phyloP scores from a whole-genome alignment of 2,797 vertebrate genomes.

The Phataginus tricuspis region DNA sequence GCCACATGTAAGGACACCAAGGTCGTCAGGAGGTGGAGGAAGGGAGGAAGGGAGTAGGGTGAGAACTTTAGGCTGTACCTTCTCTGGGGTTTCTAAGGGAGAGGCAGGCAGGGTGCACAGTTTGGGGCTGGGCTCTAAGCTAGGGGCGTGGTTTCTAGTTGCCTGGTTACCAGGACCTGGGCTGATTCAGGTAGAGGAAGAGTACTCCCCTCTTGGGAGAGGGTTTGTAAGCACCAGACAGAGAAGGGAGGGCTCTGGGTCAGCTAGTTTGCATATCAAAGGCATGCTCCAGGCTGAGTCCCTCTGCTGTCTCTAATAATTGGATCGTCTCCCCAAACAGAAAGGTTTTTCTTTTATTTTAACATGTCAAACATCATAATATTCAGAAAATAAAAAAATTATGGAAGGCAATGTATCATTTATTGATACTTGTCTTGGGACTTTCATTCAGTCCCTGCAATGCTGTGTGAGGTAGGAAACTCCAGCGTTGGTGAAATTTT shows the following conservation, averaged over 20 bases:
- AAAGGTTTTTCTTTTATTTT: neutral
- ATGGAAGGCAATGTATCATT: neutral
- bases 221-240: accelerated
- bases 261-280: neutral
- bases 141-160: neutral
- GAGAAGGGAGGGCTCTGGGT: neutral
- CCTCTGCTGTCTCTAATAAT: neutral
- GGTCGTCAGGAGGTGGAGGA: neutral
- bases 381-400: neutral
- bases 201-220: neutral
- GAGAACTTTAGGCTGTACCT: neutral
- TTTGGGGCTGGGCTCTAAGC: neutral
- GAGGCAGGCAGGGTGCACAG: neutral
- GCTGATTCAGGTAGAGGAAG: neutral
- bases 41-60: neutral
- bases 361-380: neutral
- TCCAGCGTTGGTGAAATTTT: accelerated
- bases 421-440: neutral
- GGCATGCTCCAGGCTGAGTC: neutral
- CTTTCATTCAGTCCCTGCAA: neutral
- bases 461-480: accelerated
- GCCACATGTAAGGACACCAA: neutral
- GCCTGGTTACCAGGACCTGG: neutral
- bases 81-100: neutral
- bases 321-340: neutral